These are phyloP conservation scores for Gila orcuttii DNA, from an alignment of 2,113 vertebrate species.

Conservation along the genomic window DNA sequence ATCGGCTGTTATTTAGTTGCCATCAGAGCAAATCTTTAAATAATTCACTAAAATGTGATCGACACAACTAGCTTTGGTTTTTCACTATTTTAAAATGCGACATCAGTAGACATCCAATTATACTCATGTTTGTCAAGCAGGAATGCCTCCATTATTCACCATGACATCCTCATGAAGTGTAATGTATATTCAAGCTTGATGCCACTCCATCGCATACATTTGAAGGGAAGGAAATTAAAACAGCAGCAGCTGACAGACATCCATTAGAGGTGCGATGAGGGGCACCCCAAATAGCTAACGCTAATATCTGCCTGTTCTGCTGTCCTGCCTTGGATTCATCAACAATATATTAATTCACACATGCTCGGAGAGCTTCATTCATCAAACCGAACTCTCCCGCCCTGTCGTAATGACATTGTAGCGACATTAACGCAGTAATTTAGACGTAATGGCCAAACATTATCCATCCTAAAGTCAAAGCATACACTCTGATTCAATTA, in stretches of 20 bases:
- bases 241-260: constrained; percentile 55
- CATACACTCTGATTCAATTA: constrained; percentile 21
- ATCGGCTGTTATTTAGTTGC: too few relatives aligned
- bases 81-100: neutral
- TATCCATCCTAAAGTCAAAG: constrained; percentile 32
- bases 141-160: constrained; percentile 60
- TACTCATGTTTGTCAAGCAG: constrained; percentile 42
- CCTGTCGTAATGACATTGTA: constrained; percentile 65
- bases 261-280: constrained; percentile 56
- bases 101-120: constrained; percentile 33
- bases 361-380: constrained; percentile 61
- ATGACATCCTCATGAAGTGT: constrained; percentile 30
- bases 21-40: too few relatives aligned
- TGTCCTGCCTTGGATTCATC: constrained; percentile 61
- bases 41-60: neutral
- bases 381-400: constrained; percentile 66
- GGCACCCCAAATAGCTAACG: constrained; percentile 59
- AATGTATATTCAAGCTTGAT: constrained; percentile 52
- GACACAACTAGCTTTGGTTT: neutral
- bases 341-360: constrained; percentile 45
- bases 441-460: constrained; percentile 58
- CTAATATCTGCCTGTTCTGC: constrained; percentile 62
- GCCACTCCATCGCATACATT: constrained; percentile 61
- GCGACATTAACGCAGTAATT: constrained; percentile 64
- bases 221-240: constrained; percentile 62